These are phyloP conservation scores for Drosophila asahinai DNA, from an alignment of 1,140 invertebrate species.

Conservation along the genomic window DNA sequence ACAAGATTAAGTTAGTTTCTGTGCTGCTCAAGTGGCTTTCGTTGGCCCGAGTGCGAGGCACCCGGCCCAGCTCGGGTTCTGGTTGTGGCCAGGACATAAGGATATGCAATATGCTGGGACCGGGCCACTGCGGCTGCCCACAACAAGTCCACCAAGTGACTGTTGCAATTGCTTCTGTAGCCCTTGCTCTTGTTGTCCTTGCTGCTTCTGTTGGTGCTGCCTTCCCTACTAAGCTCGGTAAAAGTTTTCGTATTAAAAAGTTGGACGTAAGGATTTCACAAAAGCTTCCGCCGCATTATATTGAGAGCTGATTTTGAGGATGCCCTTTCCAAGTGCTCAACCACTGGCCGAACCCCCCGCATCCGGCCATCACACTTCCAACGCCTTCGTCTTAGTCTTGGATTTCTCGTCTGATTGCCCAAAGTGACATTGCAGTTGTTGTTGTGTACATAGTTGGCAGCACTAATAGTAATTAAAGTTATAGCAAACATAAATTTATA, in stretches of 20 bases:
- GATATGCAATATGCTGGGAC: constrained; percentile 36
- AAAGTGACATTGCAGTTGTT: constrained; percentile 69
- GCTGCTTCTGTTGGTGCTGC: constrained; percentile 45
- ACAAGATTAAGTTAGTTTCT: constrained; percentile 82
- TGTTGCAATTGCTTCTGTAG: constrained; percentile 78
- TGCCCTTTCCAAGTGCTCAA: constrained; percentile 34
- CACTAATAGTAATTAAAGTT: constrained; percentile 77
- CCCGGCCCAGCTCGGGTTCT: not conserved
- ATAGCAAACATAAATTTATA: constrained; percentile 70
- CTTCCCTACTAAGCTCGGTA: constrained; percentile 70
- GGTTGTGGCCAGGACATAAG: constrained; percentile 37
- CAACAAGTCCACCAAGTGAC: constrained; percentile 81
- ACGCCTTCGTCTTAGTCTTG: constrained; percentile 45
- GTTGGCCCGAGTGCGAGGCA: constrained; percentile 30
- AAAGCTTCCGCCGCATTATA: constrained; percentile 82
- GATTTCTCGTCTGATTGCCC: constrained; percentile 70
- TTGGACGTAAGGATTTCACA: constrained; percentile 83
- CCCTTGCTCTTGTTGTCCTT: constrained; percentile 49
- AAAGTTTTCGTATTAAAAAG: constrained; percentile 84
- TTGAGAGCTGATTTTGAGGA: constrained; percentile 80
- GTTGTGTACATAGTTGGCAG: constrained; percentile 41
- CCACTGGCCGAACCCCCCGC: constrained; percentile 7
- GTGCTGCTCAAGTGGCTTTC: constrained; percentile 79
- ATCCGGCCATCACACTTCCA: constrained; percentile 7
- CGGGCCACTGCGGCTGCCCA: constrained; percentile 55